These are phyloP conservation scores for Phenacoccus solenopsis DNA, from an alignment of 1,140 invertebrate species.

Conservation along the genomic window DNA sequence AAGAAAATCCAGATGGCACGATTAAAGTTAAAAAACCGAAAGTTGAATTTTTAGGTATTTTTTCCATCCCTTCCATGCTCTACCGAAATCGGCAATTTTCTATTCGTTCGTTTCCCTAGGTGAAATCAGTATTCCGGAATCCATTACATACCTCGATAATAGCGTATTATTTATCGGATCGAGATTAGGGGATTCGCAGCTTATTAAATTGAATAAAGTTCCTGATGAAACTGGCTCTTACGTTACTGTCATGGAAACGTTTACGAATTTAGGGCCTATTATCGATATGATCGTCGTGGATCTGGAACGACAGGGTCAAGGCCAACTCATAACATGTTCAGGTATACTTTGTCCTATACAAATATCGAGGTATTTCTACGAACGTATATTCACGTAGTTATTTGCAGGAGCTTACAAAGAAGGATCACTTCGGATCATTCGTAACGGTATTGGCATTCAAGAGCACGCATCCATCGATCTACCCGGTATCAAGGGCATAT, in stretches of 20 bases:
- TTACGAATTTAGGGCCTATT: constrained; percentile 94
- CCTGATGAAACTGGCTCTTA: constrained; percentile 78
- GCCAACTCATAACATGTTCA: constrained; percentile 95
- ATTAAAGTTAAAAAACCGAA: constrained; percentile 78
- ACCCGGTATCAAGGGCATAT: constrained; percentile 93
- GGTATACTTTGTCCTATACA: no score
- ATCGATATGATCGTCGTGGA: constrained; percentile 96
- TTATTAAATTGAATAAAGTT: constrained; percentile 79
- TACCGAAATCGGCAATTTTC: constrained; percentile 11
- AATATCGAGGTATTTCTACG: not conserved
- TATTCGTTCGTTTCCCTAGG: constrained; percentile 39
- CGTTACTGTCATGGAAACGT: constrained; percentile 88
- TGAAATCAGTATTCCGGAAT: constrained; percentile 93
- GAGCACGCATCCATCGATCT: constrained; percentile 96
- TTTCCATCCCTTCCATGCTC: no score
- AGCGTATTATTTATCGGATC: constrained; percentile 96
- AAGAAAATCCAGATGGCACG: constrained; percentile 62
- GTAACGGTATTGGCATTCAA: constrained; percentile 95
- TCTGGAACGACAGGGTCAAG: constrained; percentile 91
- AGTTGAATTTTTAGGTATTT: constrained; percentile 73
- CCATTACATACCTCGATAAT: constrained; percentile 98
- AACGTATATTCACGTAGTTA: constrained; percentile 7
- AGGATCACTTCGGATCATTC: constrained; percentile 90
- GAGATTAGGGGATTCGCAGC: constrained; percentile 87
- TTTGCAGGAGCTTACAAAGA: constrained; percentile 77